Evolutionary conservation across 2,113 vertebrate genomes (phyloP).

Genomic region (Dryoscopus gambensis): DNA sequence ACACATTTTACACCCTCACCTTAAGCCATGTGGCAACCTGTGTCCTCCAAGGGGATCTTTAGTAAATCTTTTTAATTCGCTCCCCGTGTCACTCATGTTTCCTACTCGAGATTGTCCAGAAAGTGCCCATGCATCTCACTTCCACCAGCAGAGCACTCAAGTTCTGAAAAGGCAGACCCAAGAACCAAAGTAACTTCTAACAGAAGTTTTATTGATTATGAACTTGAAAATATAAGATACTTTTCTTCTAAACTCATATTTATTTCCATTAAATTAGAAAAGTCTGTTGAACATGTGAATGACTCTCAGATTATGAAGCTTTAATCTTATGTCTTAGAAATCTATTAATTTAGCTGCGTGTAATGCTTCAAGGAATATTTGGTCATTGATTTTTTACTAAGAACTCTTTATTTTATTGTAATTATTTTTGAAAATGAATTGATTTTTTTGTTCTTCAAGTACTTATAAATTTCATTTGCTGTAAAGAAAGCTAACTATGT

Average conservation of each 20-base stretch:
- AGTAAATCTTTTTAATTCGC: not conserved
- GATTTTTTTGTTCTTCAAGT: not conserved
- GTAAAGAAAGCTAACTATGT: not conserved
- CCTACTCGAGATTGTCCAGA: not conserved
- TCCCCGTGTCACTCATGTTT: fast-evolving
- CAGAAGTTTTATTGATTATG: not conserved
- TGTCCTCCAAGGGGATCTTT: not conserved
- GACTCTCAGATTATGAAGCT: not conserved
- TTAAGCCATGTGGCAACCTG: not conserved
- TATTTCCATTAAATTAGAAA: not conserved
- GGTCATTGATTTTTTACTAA: not conserved
- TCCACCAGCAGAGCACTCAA: not conserved
- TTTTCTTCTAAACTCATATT: not conserved
- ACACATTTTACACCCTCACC: not conserved
- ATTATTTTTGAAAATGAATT: not conserved
- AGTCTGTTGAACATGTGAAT: not conserved
- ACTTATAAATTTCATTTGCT: not conserved
- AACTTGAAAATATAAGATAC: not conserved
- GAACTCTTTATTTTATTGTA: not conserved
- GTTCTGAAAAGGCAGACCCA: not conserved
- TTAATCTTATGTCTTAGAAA: not conserved
- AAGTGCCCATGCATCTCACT: not conserved
- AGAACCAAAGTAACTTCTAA: not conserved
- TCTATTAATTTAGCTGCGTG: not conserved
- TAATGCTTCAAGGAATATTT: not conserved